A percentile compares a stretch with the other conserved stretches of the same genome.
Evolutionary conservation across 1,140 invertebrate species (phyloP).

Genomic region (Microplitis demolitor): DNA sequence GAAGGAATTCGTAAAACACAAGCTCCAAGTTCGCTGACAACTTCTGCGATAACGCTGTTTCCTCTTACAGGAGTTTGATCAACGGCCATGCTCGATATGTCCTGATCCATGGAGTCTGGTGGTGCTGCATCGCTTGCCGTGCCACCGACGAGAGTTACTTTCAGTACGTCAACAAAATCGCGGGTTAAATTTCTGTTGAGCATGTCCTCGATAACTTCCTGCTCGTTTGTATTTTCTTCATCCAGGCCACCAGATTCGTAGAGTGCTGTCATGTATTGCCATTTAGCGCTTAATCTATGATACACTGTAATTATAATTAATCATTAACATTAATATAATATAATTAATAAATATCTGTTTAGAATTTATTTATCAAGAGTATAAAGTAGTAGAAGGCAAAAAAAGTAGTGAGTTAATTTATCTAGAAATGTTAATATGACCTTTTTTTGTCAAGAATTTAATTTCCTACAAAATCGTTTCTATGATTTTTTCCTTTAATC

Average conservation of each 20-base stretch:
- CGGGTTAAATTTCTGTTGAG: constrained; percentile 83
- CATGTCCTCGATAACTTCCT: constrained; percentile 89
- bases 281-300: constrained; percentile 74
- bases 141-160: constrained; percentile 68
- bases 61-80: constrained; percentile 64
- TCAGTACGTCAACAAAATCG: constrained; percentile 85
- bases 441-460: no score
- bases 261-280: constrained; percentile 76
- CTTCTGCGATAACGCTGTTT: constrained; percentile 67
- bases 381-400: no score
- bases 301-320: constrained; percentile 66
- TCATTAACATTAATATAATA: constrained; percentile 5
- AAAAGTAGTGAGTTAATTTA: no score
- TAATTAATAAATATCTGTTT: neutral
- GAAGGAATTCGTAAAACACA: constrained; percentile 68
- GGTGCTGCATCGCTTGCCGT: constrained; percentile 57
- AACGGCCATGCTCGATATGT: constrained; percentile 66
- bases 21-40: constrained; percentile 75
- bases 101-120: constrained; percentile 70
- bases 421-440: no score
- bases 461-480: no score
- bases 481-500: no score
- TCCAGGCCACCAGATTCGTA: constrained; percentile 77
- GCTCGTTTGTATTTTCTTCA: constrained; percentile 80
- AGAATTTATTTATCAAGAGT: no score